Evolutionary conservation across 2,888 invertebrate species (phyloP), one percentile per base, ranked within the genome.

Genomic region (Strigamia crassipes): DNA sequence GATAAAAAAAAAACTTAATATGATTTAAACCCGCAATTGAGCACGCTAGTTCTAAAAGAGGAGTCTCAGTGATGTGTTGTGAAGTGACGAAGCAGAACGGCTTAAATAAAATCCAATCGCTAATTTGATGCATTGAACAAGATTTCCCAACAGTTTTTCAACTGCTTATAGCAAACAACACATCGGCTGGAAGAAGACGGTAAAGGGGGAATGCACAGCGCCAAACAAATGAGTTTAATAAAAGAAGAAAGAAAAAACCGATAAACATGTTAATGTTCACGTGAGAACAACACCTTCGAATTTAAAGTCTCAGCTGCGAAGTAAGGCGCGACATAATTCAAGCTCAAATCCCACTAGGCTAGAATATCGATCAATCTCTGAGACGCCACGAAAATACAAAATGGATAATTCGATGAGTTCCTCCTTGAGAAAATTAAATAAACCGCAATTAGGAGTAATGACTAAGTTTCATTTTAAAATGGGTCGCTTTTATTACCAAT

Each of bases 321-420:
- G 13, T 31, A 73, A 31, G 73, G 73, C 31, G 73, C 31, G 73
- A 73, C 31, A 73, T 73, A 73, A 73, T 73, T 27, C 27, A 73
- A 27, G n/a, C 13, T 73, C 12, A 73, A 73, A 27, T 27, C 31
- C 31, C 27, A 73, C 73, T 31, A 73, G 73, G 5, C 73, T 73
- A 15, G 73, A 27, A 73, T 73, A 73, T 73, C 73, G 73, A 73
- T 73, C 73, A 73, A 73, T 31, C 12, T 73, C 66, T 31, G 27
- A 73, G 73, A 12, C 31, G 61, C 31, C 73, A 73, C 3, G 31
- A 73, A 27, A 73, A 73, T 23, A 27, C 73, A 73, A 56, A 56
- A 73, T 66, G 61, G 21, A 3, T 27, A 73, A 73, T 56, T 56
- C 56, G 18, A 56, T 56, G 9, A 56, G 18, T n/a, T 21, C n/a